A percentile compares a stretch with the other conserved stretches of the same genome.
These are phyloP conservation scores for Acanthurus leucopareius DNA, from an alignment of 2,797 vertebrate species.

Conservation along the genomic window DNA sequence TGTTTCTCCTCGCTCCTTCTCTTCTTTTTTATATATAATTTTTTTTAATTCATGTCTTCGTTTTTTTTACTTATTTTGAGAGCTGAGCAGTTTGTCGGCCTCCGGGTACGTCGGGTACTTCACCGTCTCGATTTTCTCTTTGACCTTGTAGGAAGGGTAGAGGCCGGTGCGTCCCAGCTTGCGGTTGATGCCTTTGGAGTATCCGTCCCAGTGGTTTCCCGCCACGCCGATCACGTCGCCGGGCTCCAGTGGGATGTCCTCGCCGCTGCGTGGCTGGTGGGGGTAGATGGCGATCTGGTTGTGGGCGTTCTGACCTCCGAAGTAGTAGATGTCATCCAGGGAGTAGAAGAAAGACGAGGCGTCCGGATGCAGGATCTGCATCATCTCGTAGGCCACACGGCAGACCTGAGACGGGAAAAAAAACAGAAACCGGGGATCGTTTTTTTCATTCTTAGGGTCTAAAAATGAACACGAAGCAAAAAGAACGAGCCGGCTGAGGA, in stretches of 20 bases:
- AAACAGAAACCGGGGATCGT: slow-evolving; percentile 3
- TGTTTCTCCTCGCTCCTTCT: slow-evolving; percentile 56
- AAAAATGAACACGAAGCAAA: too few species aligned
- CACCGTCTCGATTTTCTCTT: slow-evolving; percentile 97
- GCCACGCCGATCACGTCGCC: slow-evolving; percentile 97
- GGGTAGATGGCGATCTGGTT: slow-evolving; percentile 97
- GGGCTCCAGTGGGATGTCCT: slow-evolving; percentile 96
- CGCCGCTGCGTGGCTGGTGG: slow-evolving; percentile 91
- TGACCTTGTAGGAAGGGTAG: slow-evolving; percentile 98
- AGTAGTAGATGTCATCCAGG: slow-evolving; percentile 99
- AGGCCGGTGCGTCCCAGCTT: slow-evolving; percentile 97
- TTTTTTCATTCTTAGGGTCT: too few species aligned
- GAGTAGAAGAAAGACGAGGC: slow-evolving; percentile 97
- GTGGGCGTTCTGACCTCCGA: slow-evolving; percentile 98
- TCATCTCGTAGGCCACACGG: slow-evolving; percentile 98
- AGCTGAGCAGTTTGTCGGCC: slow-evolving; percentile 91
- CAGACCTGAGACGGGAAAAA: slow-evolving; percentile 88
- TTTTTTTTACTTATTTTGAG: slow-evolving; percentile 79
- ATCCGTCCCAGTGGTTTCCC: slow-evolving; percentile 98
- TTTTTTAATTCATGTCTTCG: slow-evolving; percentile 8
- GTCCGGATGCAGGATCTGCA: slow-evolving; percentile 97
- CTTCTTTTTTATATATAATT: slow-evolving; percentile 20
- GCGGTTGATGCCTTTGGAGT: slow-evolving; percentile 98
- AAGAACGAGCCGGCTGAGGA: too few species aligned
- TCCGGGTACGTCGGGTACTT: slow-evolving; percentile 97